Conservation (phyloP, 2,113 vertebrate genomes). For the Myocastor coypus region DNA sequence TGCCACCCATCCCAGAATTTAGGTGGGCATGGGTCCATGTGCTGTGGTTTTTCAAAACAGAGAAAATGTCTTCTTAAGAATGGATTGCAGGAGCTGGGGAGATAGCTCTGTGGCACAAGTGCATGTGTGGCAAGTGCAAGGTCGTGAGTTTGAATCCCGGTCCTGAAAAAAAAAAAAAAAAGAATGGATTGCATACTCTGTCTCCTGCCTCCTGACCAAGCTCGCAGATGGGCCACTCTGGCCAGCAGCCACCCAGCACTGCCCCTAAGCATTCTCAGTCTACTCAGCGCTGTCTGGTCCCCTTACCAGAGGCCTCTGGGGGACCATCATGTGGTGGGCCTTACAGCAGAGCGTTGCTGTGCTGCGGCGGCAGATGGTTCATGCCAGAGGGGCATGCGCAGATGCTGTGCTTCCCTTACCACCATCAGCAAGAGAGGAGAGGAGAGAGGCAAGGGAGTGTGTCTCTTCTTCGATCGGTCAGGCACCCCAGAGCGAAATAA, state of each 20-base stretch:
- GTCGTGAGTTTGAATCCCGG: too few species aligned
- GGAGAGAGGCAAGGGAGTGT: background rate
- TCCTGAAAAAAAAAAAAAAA: too few species aligned
- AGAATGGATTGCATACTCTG: background rate
- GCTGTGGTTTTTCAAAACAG: background rate
- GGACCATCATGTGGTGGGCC: slow-evolving; percentile 26
- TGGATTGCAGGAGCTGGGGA: too few species aligned
- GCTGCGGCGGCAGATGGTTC: slow-evolving; percentile 66
- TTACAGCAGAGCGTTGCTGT: slow-evolving; percentile 53
- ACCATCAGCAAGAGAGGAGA: background rate
- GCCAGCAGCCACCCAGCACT: slow-evolving; percentile 62
- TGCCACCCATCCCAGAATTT: background rate
- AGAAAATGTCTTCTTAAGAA: background rate
- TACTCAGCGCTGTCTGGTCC: slow-evolving; percentile 38
- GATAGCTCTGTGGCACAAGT: too few species aligned
- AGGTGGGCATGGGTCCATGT: background rate
- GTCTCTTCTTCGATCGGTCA: background rate
- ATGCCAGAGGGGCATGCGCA: background rate
- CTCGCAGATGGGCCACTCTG: slow-evolving; percentile 73
- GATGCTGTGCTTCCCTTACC: slow-evolving; percentile 21
- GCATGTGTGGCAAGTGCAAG: too few species aligned
- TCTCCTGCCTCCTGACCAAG: slow-evolving; percentile 55
- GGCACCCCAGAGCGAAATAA: background rate
- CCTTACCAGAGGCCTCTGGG: background rate
- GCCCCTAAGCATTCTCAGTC: slow-evolving; percentile 59